Evolutionary conservation across 2,113 vertebrate genomes (phyloP).

Genomic region (Eidolon helvum): DNA sequence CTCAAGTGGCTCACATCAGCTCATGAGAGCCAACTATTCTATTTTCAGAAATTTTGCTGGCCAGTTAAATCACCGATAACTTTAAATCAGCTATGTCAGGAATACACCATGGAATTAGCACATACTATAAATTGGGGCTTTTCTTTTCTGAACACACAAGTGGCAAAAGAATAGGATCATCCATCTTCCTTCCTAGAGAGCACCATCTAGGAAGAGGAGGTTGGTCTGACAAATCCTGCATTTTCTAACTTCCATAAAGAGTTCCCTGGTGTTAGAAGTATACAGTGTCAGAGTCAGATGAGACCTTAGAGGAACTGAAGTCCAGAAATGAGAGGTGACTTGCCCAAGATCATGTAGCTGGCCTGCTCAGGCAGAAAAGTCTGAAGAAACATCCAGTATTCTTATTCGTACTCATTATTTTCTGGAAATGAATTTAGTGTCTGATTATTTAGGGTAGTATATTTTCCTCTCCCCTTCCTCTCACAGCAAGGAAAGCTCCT

Average conservation of each 20-base stretch:
- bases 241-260: background rate
- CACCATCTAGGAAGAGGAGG: background rate
- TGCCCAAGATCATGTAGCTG: background rate
- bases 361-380: background rate
- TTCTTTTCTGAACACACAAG: background rate
- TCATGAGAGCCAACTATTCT: background rate
- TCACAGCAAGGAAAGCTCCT: slow-evolving; percentile 65
- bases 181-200: background rate
- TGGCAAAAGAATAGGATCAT: background rate
- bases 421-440: slow-evolving; percentile 37
- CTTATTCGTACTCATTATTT: background rate
- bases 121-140: background rate
- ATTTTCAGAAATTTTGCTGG: background rate
- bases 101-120: background rate
- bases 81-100: background rate
- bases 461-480: slow-evolving; percentile 44
- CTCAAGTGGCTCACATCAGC: background rate
- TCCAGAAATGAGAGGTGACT: background rate
- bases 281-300: background rate
- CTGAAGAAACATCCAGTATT: background rate
- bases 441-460: slow-evolving; percentile 10
- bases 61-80: background rate
- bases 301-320: background rate
- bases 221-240: background rate
- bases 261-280: background rate